phyloP scores from a whole-genome alignment of 2,113 vertebrate species.

The Pteronura brasiliensis region DNA sequence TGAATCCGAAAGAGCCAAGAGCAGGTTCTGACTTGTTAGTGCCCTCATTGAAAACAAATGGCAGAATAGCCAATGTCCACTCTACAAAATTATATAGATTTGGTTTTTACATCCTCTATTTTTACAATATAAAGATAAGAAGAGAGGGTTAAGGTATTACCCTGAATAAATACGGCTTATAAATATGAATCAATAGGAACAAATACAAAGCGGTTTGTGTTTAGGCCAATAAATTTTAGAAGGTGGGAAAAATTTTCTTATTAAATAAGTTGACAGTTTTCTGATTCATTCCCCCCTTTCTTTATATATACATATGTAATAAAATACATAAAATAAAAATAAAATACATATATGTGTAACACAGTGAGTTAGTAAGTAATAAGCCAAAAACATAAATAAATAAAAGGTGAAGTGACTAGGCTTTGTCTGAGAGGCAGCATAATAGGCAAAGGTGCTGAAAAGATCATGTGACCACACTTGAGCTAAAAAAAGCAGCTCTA shows the following conservation, averaged over 20 bases:
- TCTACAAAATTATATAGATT: not conserved
- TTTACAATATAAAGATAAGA: not conserved
- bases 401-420: slow-evolving; percentile 26
- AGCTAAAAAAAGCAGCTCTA: not conserved
- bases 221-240: slow-evolving; percentile 45
- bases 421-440: not conserved
- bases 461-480: not conserved
- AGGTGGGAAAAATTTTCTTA: slow-evolving; percentile 28
- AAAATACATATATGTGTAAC: not conserved
- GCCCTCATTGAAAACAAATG: not conserved
- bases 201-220: slow-evolving; percentile 51
- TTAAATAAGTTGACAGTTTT: slow-evolving; percentile 56
- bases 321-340: not conserved
- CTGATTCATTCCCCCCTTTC: slow-evolving; percentile 29
- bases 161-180: slow-evolving; percentile 27
- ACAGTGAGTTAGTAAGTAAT: slow-evolving; percentile 38
- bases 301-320: not conserved
- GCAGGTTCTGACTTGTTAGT: not conserved
- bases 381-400: slow-evolving; percentile 52
- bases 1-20: not conserved
- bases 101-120: not conserved
- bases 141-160: not conserved
- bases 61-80: not conserved
- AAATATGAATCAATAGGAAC: slow-evolving; percentile 35
- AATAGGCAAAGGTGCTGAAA: not conserved